Conservation (phyloP, 2,888 invertebrate species). For the Drosophila affinis region DNA sequence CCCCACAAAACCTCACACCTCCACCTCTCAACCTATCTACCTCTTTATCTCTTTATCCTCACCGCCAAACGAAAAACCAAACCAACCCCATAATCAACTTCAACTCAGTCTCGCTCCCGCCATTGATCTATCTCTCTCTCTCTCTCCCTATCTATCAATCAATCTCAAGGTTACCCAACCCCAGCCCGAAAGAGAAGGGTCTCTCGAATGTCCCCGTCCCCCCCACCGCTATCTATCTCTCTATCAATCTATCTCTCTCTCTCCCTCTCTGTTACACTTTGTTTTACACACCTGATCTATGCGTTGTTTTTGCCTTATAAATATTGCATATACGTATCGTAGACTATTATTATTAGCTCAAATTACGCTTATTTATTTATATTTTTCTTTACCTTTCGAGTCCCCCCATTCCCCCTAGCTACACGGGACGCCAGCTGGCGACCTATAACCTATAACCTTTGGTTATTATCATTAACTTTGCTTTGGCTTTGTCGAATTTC, state of each 20-base stretch:
- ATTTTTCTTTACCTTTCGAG: not conserved
- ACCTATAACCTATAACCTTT: not conserved
- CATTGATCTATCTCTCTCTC: slow-evolving; percentile 7
- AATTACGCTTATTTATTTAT: slow-evolving; percentile 24
- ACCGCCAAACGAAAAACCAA: slow-evolving; percentile 21
- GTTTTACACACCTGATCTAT: slow-evolving; percentile 25
- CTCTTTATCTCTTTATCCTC: slow-evolving; percentile 24
- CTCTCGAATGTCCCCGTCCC: not conserved
- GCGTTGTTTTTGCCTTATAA: slow-evolving; percentile 39
- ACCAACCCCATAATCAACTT: slow-evolving; percentile 16
- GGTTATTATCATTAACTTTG: slow-evolving; percentile 19
- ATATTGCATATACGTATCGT: slow-evolving; percentile 34
- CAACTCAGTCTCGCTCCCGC: slow-evolving; percentile 18
- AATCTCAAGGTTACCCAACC: not conserved
- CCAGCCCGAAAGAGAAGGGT: not conserved
- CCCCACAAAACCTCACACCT: slow-evolving; percentile 12
- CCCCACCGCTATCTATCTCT: slow-evolving; percentile 5
- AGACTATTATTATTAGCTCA: slow-evolving; percentile 26
- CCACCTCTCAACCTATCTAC: slow-evolving; percentile 29
- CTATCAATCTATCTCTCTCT: slow-evolving; percentile 36
- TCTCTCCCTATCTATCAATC: not conserved
- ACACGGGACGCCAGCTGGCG: not conserved
- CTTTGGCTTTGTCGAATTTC: slow-evolving; percentile 17
- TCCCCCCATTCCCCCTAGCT: not conserved
- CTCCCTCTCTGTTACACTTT: slow-evolving; percentile 10